Conservation (phyloP, 64 coral and sea anemone species). For the Pocillopora damicornis region DNA sequence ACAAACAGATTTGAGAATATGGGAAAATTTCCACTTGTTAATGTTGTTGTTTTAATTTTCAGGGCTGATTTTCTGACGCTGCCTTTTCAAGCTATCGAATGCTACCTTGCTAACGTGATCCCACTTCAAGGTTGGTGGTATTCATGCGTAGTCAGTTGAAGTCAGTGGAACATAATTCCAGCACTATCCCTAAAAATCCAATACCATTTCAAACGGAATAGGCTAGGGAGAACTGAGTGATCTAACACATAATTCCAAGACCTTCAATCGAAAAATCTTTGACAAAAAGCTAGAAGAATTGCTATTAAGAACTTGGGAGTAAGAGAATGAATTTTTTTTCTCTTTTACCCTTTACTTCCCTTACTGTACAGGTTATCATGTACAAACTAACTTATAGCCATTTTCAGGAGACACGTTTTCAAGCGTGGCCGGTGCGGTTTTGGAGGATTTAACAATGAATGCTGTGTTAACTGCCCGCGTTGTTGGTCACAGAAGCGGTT, state of each 20-base stretch:
- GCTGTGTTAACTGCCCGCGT: conserved; percentile 82
- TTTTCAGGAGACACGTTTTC: conserved; percentile 73
- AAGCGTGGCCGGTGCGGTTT: conserved; percentile 62
- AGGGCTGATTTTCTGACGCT: conserved; percentile 89
- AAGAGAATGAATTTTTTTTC: background rate
- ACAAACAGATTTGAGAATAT: too few species aligned
- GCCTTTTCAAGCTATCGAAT: conserved; percentile 97
- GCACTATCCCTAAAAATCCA: too few species aligned
- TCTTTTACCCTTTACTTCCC: background rate
- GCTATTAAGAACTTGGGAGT: too few species aligned
- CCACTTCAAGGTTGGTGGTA: conserved; percentile 71
- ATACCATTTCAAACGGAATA: too few species aligned
- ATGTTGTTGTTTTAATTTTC: background rate
- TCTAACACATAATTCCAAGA: too few species aligned
- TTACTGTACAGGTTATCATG: background rate
- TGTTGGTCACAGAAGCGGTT: conserved; percentile 56
- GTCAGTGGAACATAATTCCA: too few species aligned
- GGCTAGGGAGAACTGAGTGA: too few species aligned
- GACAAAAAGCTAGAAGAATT: too few species aligned
- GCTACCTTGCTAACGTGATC: conserved; percentile 83
- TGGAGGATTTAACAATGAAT: conserved; percentile 91
- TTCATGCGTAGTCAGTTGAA: too few species aligned
- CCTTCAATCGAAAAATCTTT: too few species aligned
- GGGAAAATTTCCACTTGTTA: background rate
- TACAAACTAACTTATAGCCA: background rate